Evolutionary conservation across 2,113 vertebrate genomes (phyloP), one percentile per base, ranked within the genome.

Genomic region (Colius striatus): DNA sequence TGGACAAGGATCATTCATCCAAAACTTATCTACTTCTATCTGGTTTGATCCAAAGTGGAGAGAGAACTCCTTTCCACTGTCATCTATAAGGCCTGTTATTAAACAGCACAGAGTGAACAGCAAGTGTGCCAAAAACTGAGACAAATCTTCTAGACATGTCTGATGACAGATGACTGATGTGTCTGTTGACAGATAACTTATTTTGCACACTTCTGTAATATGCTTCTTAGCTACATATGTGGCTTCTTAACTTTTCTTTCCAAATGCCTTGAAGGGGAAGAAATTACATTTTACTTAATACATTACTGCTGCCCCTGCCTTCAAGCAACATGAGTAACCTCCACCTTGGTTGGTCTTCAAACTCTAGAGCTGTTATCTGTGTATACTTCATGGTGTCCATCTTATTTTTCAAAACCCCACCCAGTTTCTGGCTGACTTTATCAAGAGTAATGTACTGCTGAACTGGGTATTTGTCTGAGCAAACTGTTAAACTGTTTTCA

Each of bases 1-100:
- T 71, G n/a, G 47, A n/a, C 63, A 77, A 74, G 51, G 68, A 92
- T 81, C 57, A 55, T 84, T 90, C 73, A 88, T 77, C 61, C 68
- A 81, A 63, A 77, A 36, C 55, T 86, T 89, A 89, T 18, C 84
- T 81, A 41, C 21, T 36, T 65, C 6, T 10, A 16, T 36, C 89
- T 84, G 0, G 0, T 68, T n/a, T 71, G 80, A 73, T 54, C 21
- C 7, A 11, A 80, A 62, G 32, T 9, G 27, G 57, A 84, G 55
- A 18, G 38, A 70, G 68, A n/a, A 16, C 34, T 48, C 80, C n/a
- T 51, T 91, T n/a, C 68, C n/a, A 21, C 3, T 71, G 81, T 55
- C n/a, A 70, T 13, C 68, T 47, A 4, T 34, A 29, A 45, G 47
- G 57, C 16, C 60, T 62, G n/a, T 38, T 57, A 78, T 11, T 70